Evolutionary conservation across 2,797 vertebrate genomes (phyloP), one percentile per base, ranked within the genome.

Genomic region (Semaprochilodus insignis): DNA sequence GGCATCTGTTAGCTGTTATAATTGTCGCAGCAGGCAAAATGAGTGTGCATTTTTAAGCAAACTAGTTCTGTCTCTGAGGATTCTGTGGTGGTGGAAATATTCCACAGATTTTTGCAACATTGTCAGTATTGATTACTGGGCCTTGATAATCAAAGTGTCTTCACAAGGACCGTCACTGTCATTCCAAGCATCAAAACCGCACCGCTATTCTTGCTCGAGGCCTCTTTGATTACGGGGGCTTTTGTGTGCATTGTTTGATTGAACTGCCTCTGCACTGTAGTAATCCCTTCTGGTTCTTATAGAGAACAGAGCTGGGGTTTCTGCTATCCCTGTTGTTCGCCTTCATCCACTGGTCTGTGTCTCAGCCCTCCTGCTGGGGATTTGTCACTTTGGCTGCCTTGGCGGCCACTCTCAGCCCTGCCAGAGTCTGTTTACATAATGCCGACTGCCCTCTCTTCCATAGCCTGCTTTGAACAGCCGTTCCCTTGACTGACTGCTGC

Each of bases 251-350:
- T 80, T 74, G 78, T 77, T 80, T 77, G 80, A 85, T 76, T 70
- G 86, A 25, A 89, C 70, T 85, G 81, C 84, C 85, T 44, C 85
- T 85, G 82, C 86, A 87, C 83, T 83, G 82, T 88, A 79, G 72
- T 89, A 90, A 93, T 91, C 89, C 83, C 82, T 83, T 23, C 82
- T 83, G 85, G 88, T 75, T 77, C 75, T 82, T 85, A 87, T 88
- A 90, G 87, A 86, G 51, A 90, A 84, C 85, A 80, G 83, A 86
- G 88, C 85, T 89, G 88, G 86, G 86, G 85, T 83, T 70, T 79
- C 80, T 88, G 84, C 74, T 0, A 73, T 86, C 82, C 85, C 85
- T 88, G 88, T 86, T 89, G 85, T 88, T 85, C 81, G 3, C 3
- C 81, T 82, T 54, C 81, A 86, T 87, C 79, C 86, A 88, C 73